phyloP scores from a whole-genome alignment of 2,888 invertebrate species.

The Doris montereyensis region DNA sequence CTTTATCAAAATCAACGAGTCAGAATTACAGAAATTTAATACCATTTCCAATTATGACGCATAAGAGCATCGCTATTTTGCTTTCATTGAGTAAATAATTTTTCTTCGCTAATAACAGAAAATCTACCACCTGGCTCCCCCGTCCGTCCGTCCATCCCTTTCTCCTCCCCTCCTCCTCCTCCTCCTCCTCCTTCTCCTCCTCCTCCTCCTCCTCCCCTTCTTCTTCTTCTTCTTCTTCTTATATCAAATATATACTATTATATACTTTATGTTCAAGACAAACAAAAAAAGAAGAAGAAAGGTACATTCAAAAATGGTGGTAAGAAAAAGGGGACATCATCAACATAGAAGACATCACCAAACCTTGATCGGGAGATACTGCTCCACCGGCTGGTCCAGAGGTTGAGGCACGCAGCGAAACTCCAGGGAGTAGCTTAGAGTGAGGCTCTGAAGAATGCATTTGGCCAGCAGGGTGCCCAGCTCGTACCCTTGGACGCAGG shows the following conservation, averaged over 20 bases:
- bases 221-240: neutral
- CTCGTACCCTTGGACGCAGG: constrained; percentile 80
- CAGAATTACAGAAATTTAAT: no score
- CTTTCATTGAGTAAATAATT: no score
- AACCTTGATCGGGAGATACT: constrained; percentile 81
- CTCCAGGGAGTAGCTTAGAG: constrained; percentile 78
- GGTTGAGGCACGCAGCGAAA: constrained; percentile 78
- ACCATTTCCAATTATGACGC: no score
- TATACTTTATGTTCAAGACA: neutral
- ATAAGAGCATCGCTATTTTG: no score
- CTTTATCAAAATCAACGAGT: no score
- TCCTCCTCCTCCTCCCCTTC: no score
- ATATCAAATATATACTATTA: neutral
- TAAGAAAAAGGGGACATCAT: neutral
- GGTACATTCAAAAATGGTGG: no score
- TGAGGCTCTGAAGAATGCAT: constrained; percentile 77
- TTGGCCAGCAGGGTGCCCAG: constrained; percentile 79
- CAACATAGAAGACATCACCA: constrained; percentile 29
- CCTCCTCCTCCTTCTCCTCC: no score
- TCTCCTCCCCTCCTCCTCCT: no score
- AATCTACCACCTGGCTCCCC: no score
- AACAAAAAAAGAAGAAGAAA: neutral
- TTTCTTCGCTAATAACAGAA: no score
- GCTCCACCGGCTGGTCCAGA: constrained; percentile 79
- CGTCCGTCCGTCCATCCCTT: no score